Conservation (phyloP, 2,888 invertebrate species). For the Drosophila putrida region DNA sequence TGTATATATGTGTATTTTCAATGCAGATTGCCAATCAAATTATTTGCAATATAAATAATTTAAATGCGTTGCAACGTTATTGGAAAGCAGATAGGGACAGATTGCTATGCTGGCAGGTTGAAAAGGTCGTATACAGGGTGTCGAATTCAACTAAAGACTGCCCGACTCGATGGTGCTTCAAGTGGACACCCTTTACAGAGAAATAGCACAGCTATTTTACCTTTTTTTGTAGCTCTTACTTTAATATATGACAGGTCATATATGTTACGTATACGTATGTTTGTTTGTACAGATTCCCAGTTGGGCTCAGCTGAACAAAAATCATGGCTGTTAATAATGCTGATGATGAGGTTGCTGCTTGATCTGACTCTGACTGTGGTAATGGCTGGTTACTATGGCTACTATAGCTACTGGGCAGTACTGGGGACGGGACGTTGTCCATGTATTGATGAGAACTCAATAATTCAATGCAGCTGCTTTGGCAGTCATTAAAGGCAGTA, state of each 20-base stretch:
- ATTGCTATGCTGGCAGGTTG: slow-evolving; percentile 17
- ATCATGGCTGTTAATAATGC: slow-evolving; percentile 65
- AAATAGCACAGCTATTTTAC: slow-evolving; percentile 33
- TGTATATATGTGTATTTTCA: slow-evolving; percentile 22
- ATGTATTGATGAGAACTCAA: slow-evolving; percentile 58
- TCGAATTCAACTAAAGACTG: not conserved
- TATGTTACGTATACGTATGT: not conserved
- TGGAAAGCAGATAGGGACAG: slow-evolving; percentile 10
- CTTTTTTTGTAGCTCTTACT: slow-evolving; percentile 53
- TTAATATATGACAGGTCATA: slow-evolving; percentile 57
- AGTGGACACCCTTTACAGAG: slow-evolving; percentile 43
- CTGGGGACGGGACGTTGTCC: slow-evolving; percentile 8
- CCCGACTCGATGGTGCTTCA: not conserved
- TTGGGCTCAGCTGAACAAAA: slow-evolving; percentile 50
- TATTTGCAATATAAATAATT: slow-evolving; percentile 73
- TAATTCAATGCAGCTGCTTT: slow-evolving; percentile 61
- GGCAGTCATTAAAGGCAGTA: slow-evolving; percentile 53
- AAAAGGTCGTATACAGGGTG: slow-evolving; percentile 23
- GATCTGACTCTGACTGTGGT: not conserved
- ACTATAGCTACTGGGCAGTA: too few relatives aligned
- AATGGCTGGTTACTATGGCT: not conserved
- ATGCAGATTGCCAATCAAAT: slow-evolving; percentile 74
- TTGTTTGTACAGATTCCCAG: slow-evolving; percentile 29
- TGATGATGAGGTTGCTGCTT: slow-evolving; percentile 39
- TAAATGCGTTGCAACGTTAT: slow-evolving; percentile 56